Evolutionary conservation across 2,797 vertebrate species (phyloP).

Genomic region (Spea hammondii): DNA sequence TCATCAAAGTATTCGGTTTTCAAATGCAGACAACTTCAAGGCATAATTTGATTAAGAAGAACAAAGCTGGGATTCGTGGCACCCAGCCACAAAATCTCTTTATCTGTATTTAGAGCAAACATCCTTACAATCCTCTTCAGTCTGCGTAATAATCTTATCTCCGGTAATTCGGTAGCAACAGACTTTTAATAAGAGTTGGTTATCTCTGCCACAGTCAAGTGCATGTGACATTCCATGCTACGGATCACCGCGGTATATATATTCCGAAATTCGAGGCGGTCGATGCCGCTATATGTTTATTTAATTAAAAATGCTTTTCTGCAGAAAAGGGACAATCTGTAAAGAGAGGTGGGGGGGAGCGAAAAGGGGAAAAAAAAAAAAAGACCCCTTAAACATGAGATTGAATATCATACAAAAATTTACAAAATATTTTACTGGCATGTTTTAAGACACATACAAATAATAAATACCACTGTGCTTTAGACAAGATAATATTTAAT

Average conservation of each 20-base stretch:
- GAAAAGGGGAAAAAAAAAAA: too few species aligned
- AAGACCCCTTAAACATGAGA: too few species aligned
- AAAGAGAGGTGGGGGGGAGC: too few species aligned
- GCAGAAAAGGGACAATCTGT: too few species aligned
- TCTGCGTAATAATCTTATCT: slow-evolving; percentile 69
- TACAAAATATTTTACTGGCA: too few species aligned
- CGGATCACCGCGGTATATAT: neutral
- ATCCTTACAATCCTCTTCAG: slow-evolving; percentile 61
- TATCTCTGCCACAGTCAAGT: neutral
- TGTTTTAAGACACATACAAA: too few species aligned
- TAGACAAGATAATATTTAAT: too few species aligned
- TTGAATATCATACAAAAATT: too few species aligned
- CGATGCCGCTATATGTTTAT: too few species aligned
- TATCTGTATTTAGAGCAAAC: slow-evolving; percentile 73
- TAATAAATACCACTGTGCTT: too few species aligned
- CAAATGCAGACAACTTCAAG: slow-evolving; percentile 98
- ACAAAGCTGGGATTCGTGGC: slow-evolving; percentile 81
- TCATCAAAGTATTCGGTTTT: slow-evolving; percentile 99
- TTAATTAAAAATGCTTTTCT: too few species aligned
- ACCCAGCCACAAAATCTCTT: slow-evolving; percentile 83
- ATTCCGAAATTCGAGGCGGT: too few species aligned
- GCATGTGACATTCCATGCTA: slow-evolving; percentile 62
- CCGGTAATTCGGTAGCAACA: slow-evolving; percentile 1
- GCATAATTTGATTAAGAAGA: slow-evolving; percentile 96
- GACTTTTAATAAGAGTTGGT: slow-evolving; percentile 6